Percentiles rank a stretch among this genome's conserved stretches.
Conservation (phyloP, 1,140 invertebrate genomes). For the Dolichoris vasculosae region DNA sequence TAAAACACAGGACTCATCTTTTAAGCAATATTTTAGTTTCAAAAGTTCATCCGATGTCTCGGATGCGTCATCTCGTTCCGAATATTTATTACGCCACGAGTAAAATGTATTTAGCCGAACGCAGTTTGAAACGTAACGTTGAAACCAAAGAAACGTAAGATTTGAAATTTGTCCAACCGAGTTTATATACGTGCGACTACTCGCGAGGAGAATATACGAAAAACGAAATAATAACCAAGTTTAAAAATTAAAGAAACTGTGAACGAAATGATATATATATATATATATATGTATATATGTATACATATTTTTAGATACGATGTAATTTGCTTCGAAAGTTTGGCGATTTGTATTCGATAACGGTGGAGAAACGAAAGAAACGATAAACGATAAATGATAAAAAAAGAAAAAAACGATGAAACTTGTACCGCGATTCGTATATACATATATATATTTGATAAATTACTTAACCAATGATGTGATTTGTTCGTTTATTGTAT, state of each 20-base stretch:
- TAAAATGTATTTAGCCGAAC: no score
- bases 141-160: background rate
- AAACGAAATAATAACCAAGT: no score
- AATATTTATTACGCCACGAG: background rate
- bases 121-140: background rate
- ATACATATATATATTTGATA: background rate
- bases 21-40: background rate
- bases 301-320: background rate
- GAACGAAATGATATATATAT: background rate
- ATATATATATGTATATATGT: no score
- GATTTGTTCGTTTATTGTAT: constrained; percentile 46
- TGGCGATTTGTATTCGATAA: background rate
- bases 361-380: background rate
- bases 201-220: background rate
- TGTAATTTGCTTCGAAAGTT: background rate
- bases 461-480: background rate
- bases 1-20: background rate
- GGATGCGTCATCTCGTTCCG: background rate
- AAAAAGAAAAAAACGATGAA: no score
- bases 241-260: background rate
- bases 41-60: background rate
- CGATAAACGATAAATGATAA: no score
- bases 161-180: background rate
- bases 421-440: background rate
- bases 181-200: background rate